Evolutionary conservation across 2,888 invertebrate genomes (phyloP), one percentile per base, ranked within the genome.

Genomic region (Cremastobaeus sp.): DNA sequence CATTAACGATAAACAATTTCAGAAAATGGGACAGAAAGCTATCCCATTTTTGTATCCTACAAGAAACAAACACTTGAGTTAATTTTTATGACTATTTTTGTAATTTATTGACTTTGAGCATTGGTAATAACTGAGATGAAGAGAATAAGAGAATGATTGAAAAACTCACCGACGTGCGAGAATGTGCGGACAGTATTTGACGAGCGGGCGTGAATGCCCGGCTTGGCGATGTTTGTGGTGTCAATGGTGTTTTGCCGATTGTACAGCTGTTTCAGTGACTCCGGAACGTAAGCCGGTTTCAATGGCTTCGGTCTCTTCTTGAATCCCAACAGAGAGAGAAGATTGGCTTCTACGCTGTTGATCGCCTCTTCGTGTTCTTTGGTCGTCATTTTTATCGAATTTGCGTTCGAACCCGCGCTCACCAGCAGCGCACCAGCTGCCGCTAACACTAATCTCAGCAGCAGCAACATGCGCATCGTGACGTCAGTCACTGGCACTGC

Each of bases 121-220:
- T n/a, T n/a, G n/a, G n/a, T n/a, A n/a, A n/a, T n/a, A n/a, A n/a
- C n/a, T n/a, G 25, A 4, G 8, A 5, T 25, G 25, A 5, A 25
- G 8, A 25, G 8, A 25, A 25, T 25, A 25, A 8, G 8, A 25
- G 8, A 5, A 25, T 25, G 25, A 25, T 25, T 25, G 25, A 25
- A 25, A 25, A 25, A 82, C 91, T 90, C 87, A 93, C 93, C 93
- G 88, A 91, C 90, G 89, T 95, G 95, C 84, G 92, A 91, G 89
- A 93, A 96, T 88, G 94, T 94, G 85, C 96, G 90, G 76, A 95
- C 93, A 62, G 95, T 96, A 88, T 96, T 96, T 79, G 96, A 95
- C 79, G 92, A 92, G 83, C 93, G 91, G 76, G 93, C 92, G 83
- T 91, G 89, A 80, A 92, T 88, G 76, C 93, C 93, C 69, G 91